Base-by-base conservation (phyloP, 2,888 invertebrate genomes). In the Rotaria sp. region DNA sequence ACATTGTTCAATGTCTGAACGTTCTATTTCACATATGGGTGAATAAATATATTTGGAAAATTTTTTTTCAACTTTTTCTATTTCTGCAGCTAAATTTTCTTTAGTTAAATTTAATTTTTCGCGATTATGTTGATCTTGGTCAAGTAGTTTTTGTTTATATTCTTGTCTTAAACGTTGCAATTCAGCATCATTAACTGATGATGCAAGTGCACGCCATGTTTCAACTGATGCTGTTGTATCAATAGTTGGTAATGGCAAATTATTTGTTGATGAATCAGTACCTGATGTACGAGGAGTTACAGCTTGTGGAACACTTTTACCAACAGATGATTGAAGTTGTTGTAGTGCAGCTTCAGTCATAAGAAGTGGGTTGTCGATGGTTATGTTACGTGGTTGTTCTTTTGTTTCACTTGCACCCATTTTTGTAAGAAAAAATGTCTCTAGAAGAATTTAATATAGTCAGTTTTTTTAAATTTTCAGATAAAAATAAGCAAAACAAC, bases 321-420 rank as follows among this genome's bases (percentile, higher is more conserved):
- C 80, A 45, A 80, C 80, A 26, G 80, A 80, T 80, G 80, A 80
- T 80, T 80, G 80, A 45, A 80, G 45, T 26, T 80, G 80, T n/a
- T 80, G 80, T 45, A 80, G n/a, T 26, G 80, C 80, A 80, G 80
- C 80, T 80, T 80, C 80, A 45, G 80, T 80, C 45, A 80, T 45
- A 15, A 80, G 45, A 45, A 80, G 45, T 80, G 45, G 80, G 10
- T 80, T 80, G 26, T 80, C 80, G 21, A 80, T 26, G 0, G n/a
- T 38, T 0, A 80, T n/a, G 15, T 80, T 80, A n/a, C 80, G 80
- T n/a, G 80, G 80, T 1, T 45, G 80, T n/a, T 80, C 80, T 45
- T 80, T 80, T 10, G 80, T 80, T 15, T 45, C 80, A 8, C 1
- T n/a, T 45, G 45, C 80, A n/a, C 80, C 80, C 80, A 80, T 80